Evolutionary conservation across 35 echinoderm and acorn worm species (phyloP).

Genomic region (Holothuria glaberrima): DNA sequence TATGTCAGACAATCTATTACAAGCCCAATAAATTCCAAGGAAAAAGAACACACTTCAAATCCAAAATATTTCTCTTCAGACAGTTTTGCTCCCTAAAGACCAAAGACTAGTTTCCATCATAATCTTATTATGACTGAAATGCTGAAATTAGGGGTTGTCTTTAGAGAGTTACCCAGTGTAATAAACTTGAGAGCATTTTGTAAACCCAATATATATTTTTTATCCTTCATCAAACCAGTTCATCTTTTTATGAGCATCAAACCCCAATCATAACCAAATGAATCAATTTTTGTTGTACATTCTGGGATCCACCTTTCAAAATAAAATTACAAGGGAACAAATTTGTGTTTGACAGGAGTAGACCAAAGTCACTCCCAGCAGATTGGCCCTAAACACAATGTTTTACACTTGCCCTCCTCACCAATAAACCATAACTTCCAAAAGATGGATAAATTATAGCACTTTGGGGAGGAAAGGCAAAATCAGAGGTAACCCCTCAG

Average conservation of each 20-base stretch:
- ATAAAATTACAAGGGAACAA: slow-evolving; percentile 20
- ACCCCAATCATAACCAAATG: slow-evolving; percentile 33
- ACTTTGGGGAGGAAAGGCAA: slow-evolving; percentile 27
- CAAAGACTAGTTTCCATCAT: no score
- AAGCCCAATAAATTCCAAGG: no score
- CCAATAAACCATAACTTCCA: slow-evolving; percentile 24
- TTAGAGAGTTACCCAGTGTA: no score
- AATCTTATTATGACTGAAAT: no score
- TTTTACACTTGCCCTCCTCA: slow-evolving; percentile 16
- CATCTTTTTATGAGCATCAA: slow-evolving; percentile 36
- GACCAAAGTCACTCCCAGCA: not conserved
- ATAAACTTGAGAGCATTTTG: no score
- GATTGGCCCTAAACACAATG: slow-evolving; percentile 19
- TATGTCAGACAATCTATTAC: no score
- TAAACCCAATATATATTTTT: not conserved
- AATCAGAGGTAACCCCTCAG: slow-evolving; percentile 2
- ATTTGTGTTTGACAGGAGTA: slow-evolving; percentile 13
- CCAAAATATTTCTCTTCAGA: no score
- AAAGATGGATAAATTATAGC: slow-evolving; percentile 19
- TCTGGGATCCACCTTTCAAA: slow-evolving; percentile 16
- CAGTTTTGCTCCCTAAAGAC: no score
- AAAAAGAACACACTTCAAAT: no score
- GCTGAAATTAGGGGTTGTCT: no score
- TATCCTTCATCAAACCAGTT: slow-evolving; percentile 25
- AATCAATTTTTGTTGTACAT: slow-evolving; percentile 32